Conservation (phyloP, 2,888 invertebrate species). For the Coleophora deauratella region DNA sequence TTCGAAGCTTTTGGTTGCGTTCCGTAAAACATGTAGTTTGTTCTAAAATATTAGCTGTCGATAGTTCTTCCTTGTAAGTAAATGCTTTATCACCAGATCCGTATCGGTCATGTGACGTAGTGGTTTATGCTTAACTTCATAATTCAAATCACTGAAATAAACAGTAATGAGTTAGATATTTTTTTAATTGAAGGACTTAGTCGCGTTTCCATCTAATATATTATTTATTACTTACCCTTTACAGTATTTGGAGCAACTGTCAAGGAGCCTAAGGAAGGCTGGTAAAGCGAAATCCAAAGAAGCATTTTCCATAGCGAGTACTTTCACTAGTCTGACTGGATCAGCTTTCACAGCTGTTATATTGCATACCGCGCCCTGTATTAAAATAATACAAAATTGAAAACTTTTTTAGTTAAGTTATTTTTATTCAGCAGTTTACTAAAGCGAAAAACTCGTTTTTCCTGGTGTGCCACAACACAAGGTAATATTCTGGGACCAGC, state of each 20-base stretch:
- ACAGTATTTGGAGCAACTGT: constrained; percentile 33
- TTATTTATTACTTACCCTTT: constrained; percentile 27
- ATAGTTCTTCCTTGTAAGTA: constrained; percentile 40
- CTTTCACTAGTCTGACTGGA: constrained; percentile 39
- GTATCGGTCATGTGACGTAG: constrained; percentile 35
- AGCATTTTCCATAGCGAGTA: constrained; percentile 40
- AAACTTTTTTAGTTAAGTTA: no score
- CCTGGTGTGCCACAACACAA: no score
- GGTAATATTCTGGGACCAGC: no score
- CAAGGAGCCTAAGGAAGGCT: constrained; percentile 39
- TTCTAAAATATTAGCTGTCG: constrained; percentile 35
- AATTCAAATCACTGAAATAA: no score
- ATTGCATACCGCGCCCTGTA: constrained; percentile 37
- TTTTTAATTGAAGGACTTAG: no score
- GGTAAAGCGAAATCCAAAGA: constrained; percentile 45
- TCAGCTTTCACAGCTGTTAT: constrained; percentile 35
- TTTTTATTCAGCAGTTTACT: no score
- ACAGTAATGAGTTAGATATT: no score
- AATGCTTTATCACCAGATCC: constrained; percentile 44
- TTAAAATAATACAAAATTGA: not conserved
- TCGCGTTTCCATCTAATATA: no score
- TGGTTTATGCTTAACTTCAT: constrained; percentile 20
- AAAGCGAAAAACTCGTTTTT: no score
- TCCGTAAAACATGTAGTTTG: constrained; percentile 25
- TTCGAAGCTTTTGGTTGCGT: constrained; percentile 10